Evolutionary conservation across 1,140 invertebrate genomes (phyloP), one percentile per base, ranked within the genome.

Genomic region (Andricus grossulariae): DNA sequence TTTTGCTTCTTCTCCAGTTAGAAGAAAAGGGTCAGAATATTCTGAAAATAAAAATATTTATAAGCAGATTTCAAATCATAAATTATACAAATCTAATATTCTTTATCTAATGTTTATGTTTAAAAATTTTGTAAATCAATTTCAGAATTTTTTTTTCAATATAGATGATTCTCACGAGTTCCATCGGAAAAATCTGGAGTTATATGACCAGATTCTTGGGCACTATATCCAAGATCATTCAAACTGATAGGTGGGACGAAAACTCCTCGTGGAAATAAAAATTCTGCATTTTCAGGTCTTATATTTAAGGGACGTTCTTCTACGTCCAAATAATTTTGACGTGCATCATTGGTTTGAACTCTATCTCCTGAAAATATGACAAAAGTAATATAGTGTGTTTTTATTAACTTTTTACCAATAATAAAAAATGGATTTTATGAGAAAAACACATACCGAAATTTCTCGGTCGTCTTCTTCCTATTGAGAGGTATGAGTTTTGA

Each of bases 1-100:
- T n/a, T 91, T 85, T 16, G 93, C 93, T 75, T 92, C 90, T 0
- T 91, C 86, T 0, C 92, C 93, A 70, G 92, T 91, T 60, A 93
- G 79, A 50, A 93, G 84, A 79, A 92, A 91, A 3, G 93, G 93
- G 75, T 94, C 93, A 3, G 86, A 81, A 76, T 86, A 80, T 8
- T 76, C 85, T 88, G 71, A 39, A 82, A 84, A 54, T 76, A 71
- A 49, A 71, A 73, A 25, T 12, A 15, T 74, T 49, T 51, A 73
- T 60, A 8, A 18, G 15, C 3, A 60, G 19, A 16, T 60, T 60
- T 60, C 13, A 21, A 60, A 60, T 55, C 13, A 1, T 15, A 11
- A 15, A 55, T n/a, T 55, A 15, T 32, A 3, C 4, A 5, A 32
- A 32, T 32, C 2, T 32, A 32, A 32, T 32, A 32, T 32, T 32